These are phyloP conservation scores for Myocastor coypus DNA, from an alignment of 2,113 vertebrate genomes.

Conservation along the genomic window DNA sequence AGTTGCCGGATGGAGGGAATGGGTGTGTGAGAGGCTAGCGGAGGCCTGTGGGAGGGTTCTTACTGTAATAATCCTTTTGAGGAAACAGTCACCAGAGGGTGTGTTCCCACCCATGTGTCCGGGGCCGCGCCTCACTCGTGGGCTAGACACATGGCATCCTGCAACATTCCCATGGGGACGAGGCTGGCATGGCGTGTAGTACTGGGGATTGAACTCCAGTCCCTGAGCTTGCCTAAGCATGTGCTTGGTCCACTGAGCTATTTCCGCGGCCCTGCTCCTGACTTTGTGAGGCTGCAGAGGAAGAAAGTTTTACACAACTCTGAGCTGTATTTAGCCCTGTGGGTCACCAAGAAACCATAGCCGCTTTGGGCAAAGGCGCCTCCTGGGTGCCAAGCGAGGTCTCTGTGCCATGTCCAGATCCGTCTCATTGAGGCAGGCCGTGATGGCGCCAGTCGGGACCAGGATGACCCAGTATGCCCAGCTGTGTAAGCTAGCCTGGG, in stretches of 20 bases:
- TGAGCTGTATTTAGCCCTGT: accelerated
- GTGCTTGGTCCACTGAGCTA: too few relatives aligned
- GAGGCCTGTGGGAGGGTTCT: background rate
- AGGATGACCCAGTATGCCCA: background rate
- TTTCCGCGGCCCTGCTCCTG: accelerated
- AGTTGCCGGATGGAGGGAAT: background rate
- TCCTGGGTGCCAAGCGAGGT: too few relatives aligned
- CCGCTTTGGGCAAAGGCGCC: accelerated
- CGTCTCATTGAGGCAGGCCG: too few relatives aligned
- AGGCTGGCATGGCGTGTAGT: too few relatives aligned
- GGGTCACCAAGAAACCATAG: accelerated
- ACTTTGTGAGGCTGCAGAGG: background rate
- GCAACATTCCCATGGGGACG: accelerated
- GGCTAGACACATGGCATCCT: accelerated
- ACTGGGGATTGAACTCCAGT: too few relatives aligned
- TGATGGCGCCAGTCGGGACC: accelerated
- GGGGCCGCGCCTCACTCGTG: background rate
- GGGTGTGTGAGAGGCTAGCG: background rate
- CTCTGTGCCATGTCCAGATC: background rate
- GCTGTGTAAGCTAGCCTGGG: background rate
- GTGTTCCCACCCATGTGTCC: background rate
- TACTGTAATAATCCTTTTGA: background rate
- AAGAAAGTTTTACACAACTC: background rate
- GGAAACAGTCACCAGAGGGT: background rate
- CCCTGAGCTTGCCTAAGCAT: too few relatives aligned